Conservation (phyloP, 2,113 vertebrate genomes). For the Alligator mississippiensis region DNA sequence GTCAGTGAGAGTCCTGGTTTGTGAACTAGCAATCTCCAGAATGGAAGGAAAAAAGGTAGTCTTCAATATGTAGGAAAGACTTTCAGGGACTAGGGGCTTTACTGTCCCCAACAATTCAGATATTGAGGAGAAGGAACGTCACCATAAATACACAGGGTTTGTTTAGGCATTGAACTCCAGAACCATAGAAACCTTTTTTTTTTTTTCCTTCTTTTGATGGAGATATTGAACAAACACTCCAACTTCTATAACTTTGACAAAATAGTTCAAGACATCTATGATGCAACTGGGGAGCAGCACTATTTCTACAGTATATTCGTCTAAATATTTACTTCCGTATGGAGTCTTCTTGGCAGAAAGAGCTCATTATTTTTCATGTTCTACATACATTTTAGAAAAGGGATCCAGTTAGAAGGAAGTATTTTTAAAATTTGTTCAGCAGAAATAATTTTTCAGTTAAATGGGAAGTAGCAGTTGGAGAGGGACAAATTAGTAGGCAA, state of each 20-base stretch:
- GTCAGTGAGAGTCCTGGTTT: too few species aligned
- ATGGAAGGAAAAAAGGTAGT: too few species aligned
- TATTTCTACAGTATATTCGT: constrained; percentile 1
- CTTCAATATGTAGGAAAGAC: too few species aligned
- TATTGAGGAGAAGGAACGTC: too few species aligned
- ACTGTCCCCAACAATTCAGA: too few species aligned
- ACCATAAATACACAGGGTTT: too few species aligned
- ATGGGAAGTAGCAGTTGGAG: not conserved
- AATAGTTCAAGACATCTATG: constrained; percentile 20
- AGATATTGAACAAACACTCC: not conserved
- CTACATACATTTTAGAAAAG: not conserved
- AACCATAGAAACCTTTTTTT: not conserved
- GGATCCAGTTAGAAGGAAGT: not conserved
- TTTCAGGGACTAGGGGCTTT: too few species aligned
- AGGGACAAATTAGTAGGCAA: not conserved
- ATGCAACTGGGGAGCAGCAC: not conserved
- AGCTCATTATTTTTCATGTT: constrained; percentile 21
- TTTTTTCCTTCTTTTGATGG: not conserved
- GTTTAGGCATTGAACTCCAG: not conserved
- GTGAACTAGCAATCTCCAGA: too few species aligned
- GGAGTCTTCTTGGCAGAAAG: not conserved
- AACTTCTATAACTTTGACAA: not conserved
- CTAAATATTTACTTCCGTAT: not conserved
- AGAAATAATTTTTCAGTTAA: constrained; percentile 23
- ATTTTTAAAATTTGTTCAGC: not conserved